Base-by-base conservation (phyloP, 2,888 invertebrate genomes). In the Drosophila borealis region DNA sequence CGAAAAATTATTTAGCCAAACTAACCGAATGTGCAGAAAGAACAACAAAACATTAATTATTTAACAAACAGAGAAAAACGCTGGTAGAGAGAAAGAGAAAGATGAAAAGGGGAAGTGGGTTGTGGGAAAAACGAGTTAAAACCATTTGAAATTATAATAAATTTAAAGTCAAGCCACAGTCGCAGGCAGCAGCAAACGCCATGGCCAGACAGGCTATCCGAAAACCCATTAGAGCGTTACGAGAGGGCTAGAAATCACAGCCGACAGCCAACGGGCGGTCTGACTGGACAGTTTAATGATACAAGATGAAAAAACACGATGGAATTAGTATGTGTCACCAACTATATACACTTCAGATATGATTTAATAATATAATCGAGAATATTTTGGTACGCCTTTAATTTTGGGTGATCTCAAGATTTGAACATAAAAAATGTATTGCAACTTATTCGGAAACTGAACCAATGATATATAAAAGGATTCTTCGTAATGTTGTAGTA, bases 11-110 rank as follows among this genome's bases (percentile, higher is more conserved):
- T 82, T 86, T 75, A 67, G 78, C 73, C 72, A 70, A 64, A 64
- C 71, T 71, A 57, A 73, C 70, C 65, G 68, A 81, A 62, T 78
- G 67, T 78, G 63, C 65, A 68, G 72, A 81, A 83, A 86, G 70
- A 86, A 86, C 78, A 85, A 80, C 80, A 81, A 68, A 78, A 71
- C 74, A 86, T 85, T 85, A 81, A 85, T 85, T 85, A 85, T 85
- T 85, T 74, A 86, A 64, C 81, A 84, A 78, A 80, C 81, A 84
- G 45, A 9, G 33, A 39, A 41, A 46, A 17, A 45, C 29, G 29
- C 29, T 8, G 42, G 44, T 25, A 55, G 50, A 33, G 14, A 25
- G 41, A 6, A 51, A 11, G 46, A 80, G 48, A 10, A 14, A 50
- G 14, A 33, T 48, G 45, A 11, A 36, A 39, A 50, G 29, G 59